Percentiles rank a stretch among this genome's conserved stretches.
Evolutionary conservation across 2,888 invertebrate species (phyloP).

Genomic region (Holacanthella duospinosa): DNA sequence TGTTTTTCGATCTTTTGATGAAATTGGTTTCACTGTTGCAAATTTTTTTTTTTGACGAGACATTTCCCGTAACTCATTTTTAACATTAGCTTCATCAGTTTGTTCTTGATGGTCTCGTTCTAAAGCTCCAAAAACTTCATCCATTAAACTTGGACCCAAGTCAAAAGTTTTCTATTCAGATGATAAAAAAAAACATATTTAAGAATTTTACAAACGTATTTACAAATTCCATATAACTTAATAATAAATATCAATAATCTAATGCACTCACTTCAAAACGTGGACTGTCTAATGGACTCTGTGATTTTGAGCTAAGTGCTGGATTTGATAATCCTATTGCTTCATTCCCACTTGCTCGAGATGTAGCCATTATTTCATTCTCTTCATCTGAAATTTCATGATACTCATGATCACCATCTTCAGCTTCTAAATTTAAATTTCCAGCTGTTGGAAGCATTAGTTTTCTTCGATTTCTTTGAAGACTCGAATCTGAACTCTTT

Average conservation of each 20-base stretch:
- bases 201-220: neutral
- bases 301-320: slow-evolving; percentile 37
- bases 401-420: slow-evolving; percentile 56
- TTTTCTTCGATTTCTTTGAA: neutral
- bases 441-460: neutral
- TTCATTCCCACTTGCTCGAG: slow-evolving; percentile 13
- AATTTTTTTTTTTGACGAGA: slow-evolving; percentile 49
- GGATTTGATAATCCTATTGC: slow-evolving; percentile 33
- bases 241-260: neutral
- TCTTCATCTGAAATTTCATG: slow-evolving; percentile 76
- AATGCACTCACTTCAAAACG: too few relatives aligned
- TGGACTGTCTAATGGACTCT: slow-evolving; percentile 43
- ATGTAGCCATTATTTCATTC: slow-evolving; percentile 39
- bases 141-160: slow-evolving; percentile 75
- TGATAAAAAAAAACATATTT: slow-evolving; percentile 7
- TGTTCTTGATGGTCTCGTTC: slow-evolving; percentile 31
- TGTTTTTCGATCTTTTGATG: slow-evolving; percentile 81
- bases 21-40: slow-evolving; percentile 75
- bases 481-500: neutral
- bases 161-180: slow-evolving; percentile 51
- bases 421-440: neutral
- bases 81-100: slow-evolving; percentile 49
- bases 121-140: slow-evolving; percentile 67
- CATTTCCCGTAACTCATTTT: slow-evolving; percentile 59
- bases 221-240: slow-evolving; percentile 3